phyloP scores from a whole-genome alignment of 2,888 invertebrate genomes.

The Fragum whitleyi region DNA sequence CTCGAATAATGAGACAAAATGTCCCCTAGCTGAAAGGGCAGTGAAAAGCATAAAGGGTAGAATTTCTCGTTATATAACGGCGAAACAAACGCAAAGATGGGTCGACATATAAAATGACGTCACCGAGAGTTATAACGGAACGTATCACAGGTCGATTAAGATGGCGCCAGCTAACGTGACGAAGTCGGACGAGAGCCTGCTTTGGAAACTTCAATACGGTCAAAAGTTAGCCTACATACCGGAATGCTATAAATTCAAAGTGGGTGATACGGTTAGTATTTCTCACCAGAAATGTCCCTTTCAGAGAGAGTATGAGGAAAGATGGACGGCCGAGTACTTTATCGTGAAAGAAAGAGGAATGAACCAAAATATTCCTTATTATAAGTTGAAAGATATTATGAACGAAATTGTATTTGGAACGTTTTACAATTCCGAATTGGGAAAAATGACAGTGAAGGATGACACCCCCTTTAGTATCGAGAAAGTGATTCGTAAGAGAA shows the following conservation, averaged over 20 bases:
- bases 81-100: slow-evolving; percentile 39
- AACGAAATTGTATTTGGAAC: slow-evolving; percentile 26
- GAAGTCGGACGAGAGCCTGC: background rate
- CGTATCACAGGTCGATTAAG: slow-evolving; percentile 39
- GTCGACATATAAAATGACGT: slow-evolving; percentile 23
- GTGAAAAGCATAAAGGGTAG: slow-evolving; percentile 21
- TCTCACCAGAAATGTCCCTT: slow-evolving; percentile 35
- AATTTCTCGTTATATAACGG: slow-evolving; percentile 27
- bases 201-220: slow-evolving; percentile 26
- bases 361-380: slow-evolving; percentile 31
- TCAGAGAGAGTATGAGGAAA: background rate
- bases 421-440: slow-evolving; percentile 37
- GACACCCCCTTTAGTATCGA: slow-evolving; percentile 35
- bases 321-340: slow-evolving; percentile 37
- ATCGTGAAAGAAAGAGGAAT: slow-evolving; percentile 9
- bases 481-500: slow-evolving; percentile 19
- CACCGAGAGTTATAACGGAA: slow-evolving; percentile 36
- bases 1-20: slow-evolving; percentile 24
- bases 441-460: slow-evolving; percentile 12
- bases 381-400: slow-evolving; percentile 28
- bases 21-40: slow-evolving; percentile 20
- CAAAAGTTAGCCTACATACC: background rate
- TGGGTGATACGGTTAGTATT: slow-evolving; percentile 43
- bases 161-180: slow-evolving; percentile 28
- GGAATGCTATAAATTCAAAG: slow-evolving; percentile 8